Evolutionary conservation across 2,888 invertebrate species (phyloP).

Genomic region (Calameuta filiformis): DNA sequence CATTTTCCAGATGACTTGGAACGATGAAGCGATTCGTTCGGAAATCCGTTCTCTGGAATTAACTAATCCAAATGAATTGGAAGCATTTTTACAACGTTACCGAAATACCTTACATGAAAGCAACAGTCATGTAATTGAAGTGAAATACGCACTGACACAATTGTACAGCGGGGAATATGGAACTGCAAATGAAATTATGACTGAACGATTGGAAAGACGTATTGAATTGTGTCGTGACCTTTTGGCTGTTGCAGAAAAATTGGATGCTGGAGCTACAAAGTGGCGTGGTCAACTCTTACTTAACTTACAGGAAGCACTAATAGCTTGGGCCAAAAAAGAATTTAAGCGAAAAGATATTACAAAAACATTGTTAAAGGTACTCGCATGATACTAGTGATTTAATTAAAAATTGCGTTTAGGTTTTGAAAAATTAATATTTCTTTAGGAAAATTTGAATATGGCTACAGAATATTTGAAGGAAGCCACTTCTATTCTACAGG

Average conservation of each 20-base stretch:
- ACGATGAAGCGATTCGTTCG: conserved; percentile 72
- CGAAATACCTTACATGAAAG: conserved; percentile 74
- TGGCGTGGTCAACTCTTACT: conserved; percentile 75
- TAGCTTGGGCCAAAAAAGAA: conserved; percentile 70
- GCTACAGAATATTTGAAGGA: not conserved
- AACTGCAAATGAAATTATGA: conserved; percentile 64
- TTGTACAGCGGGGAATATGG: conserved; percentile 72
- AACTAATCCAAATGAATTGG: conserved; percentile 69
- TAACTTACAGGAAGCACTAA: conserved; percentile 75
- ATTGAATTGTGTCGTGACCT: conserved; percentile 76
- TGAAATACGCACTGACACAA: conserved; percentile 77
- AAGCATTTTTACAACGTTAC: conserved; percentile 74
- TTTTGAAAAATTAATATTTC: not conserved
- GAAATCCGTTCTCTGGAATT: conserved; percentile 69
- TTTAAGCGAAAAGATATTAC: conserved; percentile 69
- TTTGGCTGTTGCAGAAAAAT: conserved; percentile 72
- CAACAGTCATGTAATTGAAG: conserved; percentile 76
- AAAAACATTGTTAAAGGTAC: conserved; percentile 70
- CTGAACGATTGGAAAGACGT: conserved; percentile 71
- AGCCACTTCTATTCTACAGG: not conserved
- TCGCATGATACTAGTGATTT: not conserved
- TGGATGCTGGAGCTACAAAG: conserved; percentile 75
- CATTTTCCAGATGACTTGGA: not conserved
- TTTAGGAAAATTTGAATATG: not conserved
- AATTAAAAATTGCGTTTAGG: not conserved